A percentile compares a stretch with the other conserved stretches of the same genome.
phyloP scores from a whole-genome alignment of 1,140 invertebrate genomes.

The Aphelenchoides avenae region DNA sequence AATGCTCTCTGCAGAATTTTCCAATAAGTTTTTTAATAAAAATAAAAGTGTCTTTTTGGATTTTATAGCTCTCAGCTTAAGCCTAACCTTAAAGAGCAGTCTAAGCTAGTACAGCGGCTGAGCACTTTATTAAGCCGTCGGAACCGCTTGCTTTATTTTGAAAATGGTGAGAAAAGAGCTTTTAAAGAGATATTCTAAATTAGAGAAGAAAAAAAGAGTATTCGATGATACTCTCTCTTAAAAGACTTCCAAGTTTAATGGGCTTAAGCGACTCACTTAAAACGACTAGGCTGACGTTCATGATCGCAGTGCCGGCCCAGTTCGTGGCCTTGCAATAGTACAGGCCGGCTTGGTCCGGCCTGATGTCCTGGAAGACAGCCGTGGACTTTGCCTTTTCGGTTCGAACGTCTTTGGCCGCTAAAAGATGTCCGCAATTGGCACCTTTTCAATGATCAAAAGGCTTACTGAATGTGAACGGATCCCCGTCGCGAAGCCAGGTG shows the following conservation, averaged over 20 bases:
- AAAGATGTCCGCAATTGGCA: slow-evolving; percentile 3
- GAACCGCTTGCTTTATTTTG: too few relatives aligned
- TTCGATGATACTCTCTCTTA: too few relatives aligned
- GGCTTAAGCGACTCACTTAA: slow-evolving; percentile 41
- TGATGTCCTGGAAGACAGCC: slow-evolving; percentile 45
- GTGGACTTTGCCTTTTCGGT: slow-evolving; percentile 32
- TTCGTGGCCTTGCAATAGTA: slow-evolving; percentile 68
- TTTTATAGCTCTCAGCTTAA: too few relatives aligned
- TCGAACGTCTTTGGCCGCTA: slow-evolving; percentile 8
- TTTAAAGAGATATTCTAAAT: too few relatives aligned
- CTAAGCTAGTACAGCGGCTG: too few relatives aligned
- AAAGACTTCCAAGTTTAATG: too few relatives aligned
- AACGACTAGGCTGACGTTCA: slow-evolving; percentile 65
- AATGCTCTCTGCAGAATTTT: not conserved
- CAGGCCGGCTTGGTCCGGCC: slow-evolving; percentile 51
- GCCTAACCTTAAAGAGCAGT: too few relatives aligned
- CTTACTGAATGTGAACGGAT: not conserved
- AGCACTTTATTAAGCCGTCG: too few relatives aligned
- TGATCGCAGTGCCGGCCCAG: slow-evolving; percentile 69
- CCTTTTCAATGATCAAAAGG: not conserved
- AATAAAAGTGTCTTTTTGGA: too few relatives aligned
- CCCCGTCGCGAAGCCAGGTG: slow-evolving; percentile 59
- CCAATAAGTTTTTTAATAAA: not conserved
- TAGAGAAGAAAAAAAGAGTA: too few relatives aligned
- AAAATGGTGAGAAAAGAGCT: too few relatives aligned